Evolutionary conservation across 2,888 invertebrate species (phyloP).

Genomic region (Andrena marginata): DNA sequence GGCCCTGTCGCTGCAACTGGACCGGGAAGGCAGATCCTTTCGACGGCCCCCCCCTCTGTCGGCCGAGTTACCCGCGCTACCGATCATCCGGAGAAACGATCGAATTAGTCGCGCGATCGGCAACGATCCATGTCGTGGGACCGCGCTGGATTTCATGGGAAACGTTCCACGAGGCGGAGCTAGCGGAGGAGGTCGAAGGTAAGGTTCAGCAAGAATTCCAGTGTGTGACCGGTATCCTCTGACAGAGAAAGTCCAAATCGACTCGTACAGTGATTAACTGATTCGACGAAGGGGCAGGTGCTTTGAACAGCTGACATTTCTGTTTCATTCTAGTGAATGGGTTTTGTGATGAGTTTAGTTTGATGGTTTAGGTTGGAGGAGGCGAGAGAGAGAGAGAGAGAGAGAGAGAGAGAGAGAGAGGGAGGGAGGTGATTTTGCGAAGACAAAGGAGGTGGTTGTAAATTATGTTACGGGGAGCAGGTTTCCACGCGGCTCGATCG

Average conservation of each 20-base stretch:
- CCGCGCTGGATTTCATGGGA: conserved; percentile 5
- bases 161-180: background rate
- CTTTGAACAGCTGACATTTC: background rate
- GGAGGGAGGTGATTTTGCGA: background rate
- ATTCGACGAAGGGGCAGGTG: background rate
- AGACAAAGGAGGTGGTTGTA: background rate
- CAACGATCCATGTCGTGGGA: background rate
- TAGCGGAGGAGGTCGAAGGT: conserved; percentile 15
- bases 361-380: too few relatives aligned
- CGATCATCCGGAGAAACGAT: background rate
- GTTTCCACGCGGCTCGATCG: background rate
- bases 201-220: background rate
- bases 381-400: too few relatives aligned
- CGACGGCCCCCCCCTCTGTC: background rate
- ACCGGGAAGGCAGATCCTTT: background rate
- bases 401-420: too few relatives aligned
- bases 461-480: background rate
- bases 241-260: conserved; percentile 13
- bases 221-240: background rate
- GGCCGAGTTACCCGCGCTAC: background rate
- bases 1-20: background rate
- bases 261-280: background rate
- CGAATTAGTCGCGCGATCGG: background rate
- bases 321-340: too few relatives aligned
- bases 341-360: too few relatives aligned